Evolutionary conservation across 2,888 invertebrate genomes (phyloP), one percentile per base, ranked within the genome.

Genomic region (Griposia aprilina): DNA sequence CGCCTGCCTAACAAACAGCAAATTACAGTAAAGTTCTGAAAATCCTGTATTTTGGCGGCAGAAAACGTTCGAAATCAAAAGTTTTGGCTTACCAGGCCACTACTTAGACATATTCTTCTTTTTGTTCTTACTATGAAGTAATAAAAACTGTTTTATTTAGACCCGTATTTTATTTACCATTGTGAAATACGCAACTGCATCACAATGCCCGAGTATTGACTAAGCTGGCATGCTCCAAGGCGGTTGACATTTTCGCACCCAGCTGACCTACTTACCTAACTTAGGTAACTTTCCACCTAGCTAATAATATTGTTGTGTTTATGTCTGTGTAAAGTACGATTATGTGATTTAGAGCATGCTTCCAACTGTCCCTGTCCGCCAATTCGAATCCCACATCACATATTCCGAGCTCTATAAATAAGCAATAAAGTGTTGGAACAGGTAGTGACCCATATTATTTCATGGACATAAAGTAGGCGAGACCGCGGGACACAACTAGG

Each of bases 261-360:
- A 63, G 13, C 59, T 86, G 84, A 76, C 83, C 83, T 67, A 86
- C 86, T 86, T 86, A 78, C 63, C 63, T 71, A 76, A 76, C 83
- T 74, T 75, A 26, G 75, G 69, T 60, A 83, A 78, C 65, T 82
- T 73, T 76, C 20, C 36, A 76, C n/a, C 67, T 74, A 69, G 59
- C 55, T 71, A 57, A 81, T 63, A 70, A 63, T 59, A 74, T 62
- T 70, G 55, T 66, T 60, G 15, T 52, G 60, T 73, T 63, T 63
- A 68, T 48, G 50, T 67, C 7, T 41, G 41, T 55, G 0, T 50
- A 23, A 30, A 23, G 30, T 68, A 13, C 36, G 23, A 60, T 65
- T 36, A 66, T 69, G 69, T 81, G 55, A 83, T 48, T 57, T 20
- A 17, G 6, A 72, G 8, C 52, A 30, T 41, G 65, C 59, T 65